These are phyloP conservation scores for Alcis repandata DNA, from an alignment of 2,888 invertebrate genomes.

Conservation along the genomic window DNA sequence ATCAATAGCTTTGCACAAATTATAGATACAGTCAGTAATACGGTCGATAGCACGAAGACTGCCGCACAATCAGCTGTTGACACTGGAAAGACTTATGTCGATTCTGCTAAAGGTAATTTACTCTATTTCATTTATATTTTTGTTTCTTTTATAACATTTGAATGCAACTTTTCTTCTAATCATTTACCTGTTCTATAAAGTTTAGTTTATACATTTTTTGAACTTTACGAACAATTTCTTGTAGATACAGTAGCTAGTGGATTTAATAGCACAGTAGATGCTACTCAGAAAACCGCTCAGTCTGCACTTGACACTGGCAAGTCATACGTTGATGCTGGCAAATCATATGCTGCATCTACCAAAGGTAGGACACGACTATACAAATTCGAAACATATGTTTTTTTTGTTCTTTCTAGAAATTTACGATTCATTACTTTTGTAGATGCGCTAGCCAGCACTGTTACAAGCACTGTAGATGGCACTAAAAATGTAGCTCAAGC, in stretches of 20 bases:
- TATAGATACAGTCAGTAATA: constrained; percentile 66
- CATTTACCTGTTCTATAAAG: not conserved
- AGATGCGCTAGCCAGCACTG: constrained; percentile 67
- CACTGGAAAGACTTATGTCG: constrained; percentile 63
- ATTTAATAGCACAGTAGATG: constrained; percentile 58
- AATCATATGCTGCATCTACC: constrained; percentile 57
- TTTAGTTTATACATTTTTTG: not conserved
- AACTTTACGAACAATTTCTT: constrained; percentile 1
- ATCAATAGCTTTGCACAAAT: constrained; percentile 47
- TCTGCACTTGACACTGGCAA: constrained; percentile 65
- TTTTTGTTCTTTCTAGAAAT: not conserved
- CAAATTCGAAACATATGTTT: not conserved
- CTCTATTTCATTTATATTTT: constrained; percentile 32
- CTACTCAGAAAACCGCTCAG: constrained; percentile 62
- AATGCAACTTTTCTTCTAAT: not conserved
- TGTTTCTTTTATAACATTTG: constrained; percentile 20
- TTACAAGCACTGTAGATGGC: constrained; percentile 61
- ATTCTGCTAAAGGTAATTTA: constrained; percentile 64
- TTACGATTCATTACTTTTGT: constrained; percentile 50
- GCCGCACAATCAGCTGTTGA: constrained; percentile 63
- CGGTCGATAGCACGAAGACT: constrained; percentile 65
- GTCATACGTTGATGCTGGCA: constrained; percentile 59
- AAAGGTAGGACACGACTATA: constrained; percentile 53
- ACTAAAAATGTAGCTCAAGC: constrained; percentile 66
- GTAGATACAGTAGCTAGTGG: constrained; percentile 52